Base-by-base conservation (phyloP, 2,888 invertebrate species). In the Melieria omissa region DNA sequence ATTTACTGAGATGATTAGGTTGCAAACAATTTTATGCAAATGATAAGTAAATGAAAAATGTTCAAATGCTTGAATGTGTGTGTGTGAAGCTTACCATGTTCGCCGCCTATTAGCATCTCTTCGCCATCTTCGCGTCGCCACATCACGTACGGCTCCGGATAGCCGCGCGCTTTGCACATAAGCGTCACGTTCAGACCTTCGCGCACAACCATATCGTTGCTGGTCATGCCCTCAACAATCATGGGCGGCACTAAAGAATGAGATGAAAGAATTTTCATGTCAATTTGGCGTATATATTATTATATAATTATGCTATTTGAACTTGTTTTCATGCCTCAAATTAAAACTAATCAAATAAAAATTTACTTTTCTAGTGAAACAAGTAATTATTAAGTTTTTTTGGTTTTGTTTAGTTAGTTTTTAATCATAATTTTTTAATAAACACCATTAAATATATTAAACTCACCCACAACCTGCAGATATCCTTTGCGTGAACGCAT, bases 141-240 rank as follows among this genome's bases (percentile, higher is more conserved):
- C 93, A 95, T 95, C 78, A 96, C 95, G 86, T 95, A 95, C 12
- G 96, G 96, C 80, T 95, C 95, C 0, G 95, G 95, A 86, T 94
- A 95, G 79, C 96, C 96, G 16, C 91, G 91, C 42, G 96, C 96
- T 83, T 95, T 93, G 86, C 96, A 96, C 77, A 92, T 92, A 87
- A 96, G 89, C 47, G 95, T 95, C 65, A 96, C 95, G 86, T 96
- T 95, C 66, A 93, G 93, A 12, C 95, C 93, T 88, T 96, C 96
- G 16, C 95, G 90, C 5, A 96, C 96, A 45, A 96, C 95, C 91
- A 97, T 94, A 83, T 97, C 97, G 63, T 94, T 93, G 80, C 95
- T 95, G 29, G 96, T 96, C 88, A 95, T 94, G 80, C 93, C 92
- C 86, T 95, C 94, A 72, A 96, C 91, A 79, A 97, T 97, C 82